phyloP scores from a whole-genome alignment of 2,113 vertebrate genomes.

The Panthera leo region DNA sequence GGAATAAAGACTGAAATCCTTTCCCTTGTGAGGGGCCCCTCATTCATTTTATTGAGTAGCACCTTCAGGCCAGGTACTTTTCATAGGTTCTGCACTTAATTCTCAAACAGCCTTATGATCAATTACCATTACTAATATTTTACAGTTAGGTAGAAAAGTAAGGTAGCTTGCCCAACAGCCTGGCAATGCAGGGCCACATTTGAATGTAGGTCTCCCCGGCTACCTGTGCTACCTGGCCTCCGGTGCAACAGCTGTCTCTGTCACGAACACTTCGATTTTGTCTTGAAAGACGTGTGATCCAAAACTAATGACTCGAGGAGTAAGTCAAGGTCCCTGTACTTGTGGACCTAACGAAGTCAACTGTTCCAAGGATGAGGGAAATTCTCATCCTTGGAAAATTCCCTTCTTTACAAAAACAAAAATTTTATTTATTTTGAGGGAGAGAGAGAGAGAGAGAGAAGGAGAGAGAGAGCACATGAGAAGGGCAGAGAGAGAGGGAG shows the following conservation, averaged over 20 bases:
- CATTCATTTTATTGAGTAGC: background rate
- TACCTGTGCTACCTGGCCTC: background rate
- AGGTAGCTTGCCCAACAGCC: background rate
- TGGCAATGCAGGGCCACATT: background rate
- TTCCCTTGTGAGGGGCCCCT: background rate
- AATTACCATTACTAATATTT: background rate
- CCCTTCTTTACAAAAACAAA: background rate
- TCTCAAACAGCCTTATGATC: background rate
- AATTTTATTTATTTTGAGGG: background rate
- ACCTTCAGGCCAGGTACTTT: background rate
- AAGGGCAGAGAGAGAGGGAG: background rate
- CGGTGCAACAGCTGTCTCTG: background rate
- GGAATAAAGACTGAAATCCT: background rate
- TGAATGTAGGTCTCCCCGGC: background rate
- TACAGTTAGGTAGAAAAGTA: background rate
- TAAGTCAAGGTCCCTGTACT: background rate
- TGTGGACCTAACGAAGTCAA: no score
- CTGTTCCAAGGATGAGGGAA: background rate
- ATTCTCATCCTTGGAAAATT: background rate
- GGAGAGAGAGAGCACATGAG: background rate
- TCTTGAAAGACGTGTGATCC: background rate
- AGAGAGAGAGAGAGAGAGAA: background rate
- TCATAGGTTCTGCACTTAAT: background rate
- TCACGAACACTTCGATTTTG: background rate
- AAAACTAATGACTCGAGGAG: background rate